A percentile compares a stretch with the other conserved stretches of the same genome.
phyloP scores from a whole-genome alignment of 1,140 invertebrate species.

The Drosophila guanche region DNA sequence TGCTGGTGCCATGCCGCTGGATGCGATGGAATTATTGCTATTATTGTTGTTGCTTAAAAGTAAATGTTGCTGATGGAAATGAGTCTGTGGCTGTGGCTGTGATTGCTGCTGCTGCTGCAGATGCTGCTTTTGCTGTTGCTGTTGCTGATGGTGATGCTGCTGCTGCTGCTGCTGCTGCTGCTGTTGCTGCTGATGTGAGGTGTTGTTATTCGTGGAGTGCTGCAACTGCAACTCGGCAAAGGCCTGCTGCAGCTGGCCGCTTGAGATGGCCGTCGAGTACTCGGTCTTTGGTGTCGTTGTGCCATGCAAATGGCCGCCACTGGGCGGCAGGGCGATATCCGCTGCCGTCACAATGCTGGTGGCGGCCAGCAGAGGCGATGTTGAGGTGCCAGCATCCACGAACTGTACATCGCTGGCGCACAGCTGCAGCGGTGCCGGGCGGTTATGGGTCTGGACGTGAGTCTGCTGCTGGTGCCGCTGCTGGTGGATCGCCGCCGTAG shows the following conservation, averaged over 20 bases:
- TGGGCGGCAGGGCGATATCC: conserved; percentile 9
- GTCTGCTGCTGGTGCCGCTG: conserved; percentile 49
- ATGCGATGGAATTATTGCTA: conserved; percentile 78
- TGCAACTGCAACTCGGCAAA: conserved; percentile 68
- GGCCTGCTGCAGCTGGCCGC: conserved; percentile 72
- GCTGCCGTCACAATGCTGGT: conserved; percentile 20
- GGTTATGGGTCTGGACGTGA: conserved; percentile 11
- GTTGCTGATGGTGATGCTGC: conserved; percentile 49
- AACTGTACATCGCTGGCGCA: conserved; percentile 43
- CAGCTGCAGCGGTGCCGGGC: conserved; percentile 44
- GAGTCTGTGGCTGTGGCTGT: too few relatives aligned
- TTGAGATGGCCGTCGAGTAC: conserved; percentile 77
- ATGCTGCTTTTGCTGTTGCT: conserved; percentile 46
- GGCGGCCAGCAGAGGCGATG: conserved; percentile 58
- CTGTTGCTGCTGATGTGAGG: conserved; percentile 39
- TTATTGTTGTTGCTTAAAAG: conserved; percentile 83
- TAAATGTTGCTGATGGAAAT: conserved; percentile 58
- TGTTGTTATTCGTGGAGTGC: conserved; percentile 50
- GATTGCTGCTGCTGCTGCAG: conserved; percentile 37
- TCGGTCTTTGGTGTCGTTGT: conserved; percentile 77
- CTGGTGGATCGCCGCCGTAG: conserved; percentile 64
- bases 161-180: conserved; percentile 51
- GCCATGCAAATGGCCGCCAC: conserved; percentile 50
- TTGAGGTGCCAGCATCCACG: conserved; percentile 77
- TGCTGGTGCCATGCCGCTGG: conserved; percentile 28